Evolutionary conservation across 2,797 vertebrate species (phyloP), one percentile per base, ranked within the genome.

Genomic region (Acridotheres tristis): DNA sequence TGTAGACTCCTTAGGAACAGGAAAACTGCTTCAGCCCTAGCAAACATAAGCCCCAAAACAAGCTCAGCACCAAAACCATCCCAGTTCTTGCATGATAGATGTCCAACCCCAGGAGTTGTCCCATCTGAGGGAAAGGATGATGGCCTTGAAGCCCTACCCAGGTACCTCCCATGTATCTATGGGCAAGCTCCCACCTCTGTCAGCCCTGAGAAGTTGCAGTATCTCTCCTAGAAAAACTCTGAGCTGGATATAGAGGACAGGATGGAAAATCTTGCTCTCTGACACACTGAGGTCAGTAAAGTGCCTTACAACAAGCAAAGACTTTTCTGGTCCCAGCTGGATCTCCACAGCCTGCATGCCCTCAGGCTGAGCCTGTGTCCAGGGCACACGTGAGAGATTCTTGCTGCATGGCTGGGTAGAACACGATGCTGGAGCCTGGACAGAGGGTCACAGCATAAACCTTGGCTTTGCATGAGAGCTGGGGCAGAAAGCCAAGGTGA

Each of bases 361-460:
- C n/a, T 42, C 63, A 40, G 51, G 19, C 34, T 57, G 32, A 57
- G n/a, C 22, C n/a, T 14, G 6, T 61, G 42, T 19, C 34, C 65
- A 43, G 45, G 30, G 43, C 21, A 16, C 43, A 23, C 74, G 16
- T 11, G 50, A 55, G 59, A 73, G 34, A 23, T 29, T 22, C n/a
- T 36, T 53, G 47, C 40, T 73, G 71, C 55, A 23, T 43, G 59
- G 10, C 22, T 0, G 0, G 67, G 45, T 5, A 7, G 63, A 53
- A 48, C n/a, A 13, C 0, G 0, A 9, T 54, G 72, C 48, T 84
- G 57, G 20, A 1, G 1, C 54, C 19, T 5, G 1, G 34, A 17
- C 12, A 53, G 23, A 14, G 13, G 9, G 16, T 13, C 42, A 38
- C 26, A 30, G 12, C 73, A 84, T 30, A 58, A 83, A 47, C 10